These are phyloP conservation scores for Pristionchus mayeri DNA, from an alignment of 2,888 invertebrate species.

Conservation along the genomic window DNA sequence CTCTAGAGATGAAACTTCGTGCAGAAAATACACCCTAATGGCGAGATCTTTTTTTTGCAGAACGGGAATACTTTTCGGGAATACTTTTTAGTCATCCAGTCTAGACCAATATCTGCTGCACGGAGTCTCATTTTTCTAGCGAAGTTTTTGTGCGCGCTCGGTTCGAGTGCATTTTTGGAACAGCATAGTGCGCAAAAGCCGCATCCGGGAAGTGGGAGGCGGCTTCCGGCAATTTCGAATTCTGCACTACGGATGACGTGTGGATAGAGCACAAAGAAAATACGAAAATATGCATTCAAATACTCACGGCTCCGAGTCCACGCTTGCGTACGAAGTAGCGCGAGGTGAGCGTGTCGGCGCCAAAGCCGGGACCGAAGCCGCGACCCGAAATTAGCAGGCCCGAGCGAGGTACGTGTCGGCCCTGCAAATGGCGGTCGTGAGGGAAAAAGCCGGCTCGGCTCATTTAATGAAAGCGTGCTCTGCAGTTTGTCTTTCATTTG, in stretches of 20 bases:
- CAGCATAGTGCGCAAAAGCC: no score
- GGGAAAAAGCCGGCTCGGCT: background rate
- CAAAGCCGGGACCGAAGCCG: constrained; percentile 46
- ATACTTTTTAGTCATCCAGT: background rate
- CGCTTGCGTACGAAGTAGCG: constrained; percentile 45
- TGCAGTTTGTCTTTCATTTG: background rate
- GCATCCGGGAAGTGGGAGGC: background rate
- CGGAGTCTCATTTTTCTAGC: no score
- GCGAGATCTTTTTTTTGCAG: no score
- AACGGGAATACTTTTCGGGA: background rate
- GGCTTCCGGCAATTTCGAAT: background rate
- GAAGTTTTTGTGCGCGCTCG: no score
- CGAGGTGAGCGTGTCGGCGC: background rate
- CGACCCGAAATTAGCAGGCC: constrained; percentile 44
- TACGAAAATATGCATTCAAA: no score
- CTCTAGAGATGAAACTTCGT: no score
- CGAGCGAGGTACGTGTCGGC: constrained; percentile 37
- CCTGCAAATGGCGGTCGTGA: constrained; percentile 8
- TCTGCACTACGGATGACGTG: no score
- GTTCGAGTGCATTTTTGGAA: no score
- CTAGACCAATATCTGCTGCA: constrained; percentile 9
- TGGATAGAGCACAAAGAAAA: no score
- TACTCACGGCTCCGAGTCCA: background rate
- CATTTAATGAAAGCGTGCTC: no score
- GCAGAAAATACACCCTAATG: no score